A percentile compares a stretch with the other conserved stretches of the same genome.
These are phyloP conservation scores for Lophochroa leadbeateri DNA, from an alignment of 2,113 vertebrate species.

Conservation along the genomic window DNA sequence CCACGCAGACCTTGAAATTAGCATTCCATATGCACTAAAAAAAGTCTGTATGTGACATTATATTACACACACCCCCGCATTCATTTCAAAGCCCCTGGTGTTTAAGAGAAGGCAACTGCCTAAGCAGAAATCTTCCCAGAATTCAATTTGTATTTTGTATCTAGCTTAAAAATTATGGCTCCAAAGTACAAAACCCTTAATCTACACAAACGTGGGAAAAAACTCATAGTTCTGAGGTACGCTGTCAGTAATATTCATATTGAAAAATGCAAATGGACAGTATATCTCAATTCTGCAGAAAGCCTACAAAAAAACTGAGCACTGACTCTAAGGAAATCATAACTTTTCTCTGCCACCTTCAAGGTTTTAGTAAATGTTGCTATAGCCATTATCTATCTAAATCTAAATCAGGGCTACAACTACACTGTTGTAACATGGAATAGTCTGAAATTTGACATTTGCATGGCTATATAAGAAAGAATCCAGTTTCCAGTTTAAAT, in stretches of 20 bases:
- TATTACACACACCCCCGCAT: background rate
- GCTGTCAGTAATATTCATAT: background rate
- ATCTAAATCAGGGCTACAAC: background rate
- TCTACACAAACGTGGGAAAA: background rate
- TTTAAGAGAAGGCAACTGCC: background rate
- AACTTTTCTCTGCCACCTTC: background rate
- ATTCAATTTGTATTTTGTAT: background rate
- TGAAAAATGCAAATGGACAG: background rate
- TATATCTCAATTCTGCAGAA: background rate
- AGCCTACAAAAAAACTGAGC: background rate
- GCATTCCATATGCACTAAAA: background rate
- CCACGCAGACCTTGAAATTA: background rate
- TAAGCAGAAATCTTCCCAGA: background rate
- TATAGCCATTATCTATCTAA: background rate
- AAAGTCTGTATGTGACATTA: background rate
- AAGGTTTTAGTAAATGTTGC: background rate
- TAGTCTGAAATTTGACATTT: background rate
- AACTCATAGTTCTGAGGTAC: background rate
- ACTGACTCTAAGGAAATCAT: background rate
- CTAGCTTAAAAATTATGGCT: background rate
- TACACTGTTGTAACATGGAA: background rate
- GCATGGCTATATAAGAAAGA: background rate
- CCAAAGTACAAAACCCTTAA: background rate
- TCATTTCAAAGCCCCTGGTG: background rate
- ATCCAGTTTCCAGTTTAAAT: background rate